Conservation (phyloP, 2,888 invertebrate species). For the Hyposoter didymator region DNA sequence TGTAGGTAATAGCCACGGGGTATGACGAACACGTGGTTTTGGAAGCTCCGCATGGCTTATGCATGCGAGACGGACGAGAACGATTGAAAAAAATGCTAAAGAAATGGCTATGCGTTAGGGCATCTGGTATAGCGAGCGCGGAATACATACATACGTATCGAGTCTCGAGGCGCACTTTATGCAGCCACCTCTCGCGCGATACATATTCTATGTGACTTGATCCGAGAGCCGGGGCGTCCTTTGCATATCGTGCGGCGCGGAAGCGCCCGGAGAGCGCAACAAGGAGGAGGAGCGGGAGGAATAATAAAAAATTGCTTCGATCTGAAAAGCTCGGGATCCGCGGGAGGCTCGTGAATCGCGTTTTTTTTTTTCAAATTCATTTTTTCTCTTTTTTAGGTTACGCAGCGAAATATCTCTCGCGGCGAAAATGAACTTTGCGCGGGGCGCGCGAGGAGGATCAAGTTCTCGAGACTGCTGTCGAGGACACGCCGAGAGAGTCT, state of each 20-base stretch:
- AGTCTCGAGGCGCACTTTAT: slow-evolving; percentile 17
- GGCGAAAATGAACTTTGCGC: slow-evolving; percentile 57
- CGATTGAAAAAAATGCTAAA: slow-evolving; percentile 62
- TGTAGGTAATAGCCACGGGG: no score
- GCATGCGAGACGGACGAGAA: slow-evolving; percentile 11
- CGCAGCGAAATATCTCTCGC: slow-evolving; percentile 40
- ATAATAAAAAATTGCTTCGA: neutral
- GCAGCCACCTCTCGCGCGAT: slow-evolving; percentile 42
- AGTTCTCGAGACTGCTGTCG: slow-evolving; percentile 57
- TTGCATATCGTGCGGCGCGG: neutral
- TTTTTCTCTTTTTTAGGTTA: neutral
- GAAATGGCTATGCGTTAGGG: slow-evolving; percentile 23
- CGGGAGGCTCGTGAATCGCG: slow-evolving; percentile 37
- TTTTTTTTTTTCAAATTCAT: slow-evolving; percentile 4
- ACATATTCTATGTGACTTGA: slow-evolving; percentile 54
- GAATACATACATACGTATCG: slow-evolving; percentile 36
- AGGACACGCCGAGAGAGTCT: slow-evolving; percentile 37
- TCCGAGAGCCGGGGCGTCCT: slow-evolving; percentile 42
- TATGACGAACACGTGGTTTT: neutral
- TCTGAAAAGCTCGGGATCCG: neutral
- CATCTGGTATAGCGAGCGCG: slow-evolving; percentile 3
- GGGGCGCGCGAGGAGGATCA: slow-evolving; percentile 9
- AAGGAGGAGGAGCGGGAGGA: neutral
- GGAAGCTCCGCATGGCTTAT: neutral
- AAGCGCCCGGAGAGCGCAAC: neutral